Conservation (phyloP, 2,888 invertebrate species). For the Periphyllus acericola region DNA sequence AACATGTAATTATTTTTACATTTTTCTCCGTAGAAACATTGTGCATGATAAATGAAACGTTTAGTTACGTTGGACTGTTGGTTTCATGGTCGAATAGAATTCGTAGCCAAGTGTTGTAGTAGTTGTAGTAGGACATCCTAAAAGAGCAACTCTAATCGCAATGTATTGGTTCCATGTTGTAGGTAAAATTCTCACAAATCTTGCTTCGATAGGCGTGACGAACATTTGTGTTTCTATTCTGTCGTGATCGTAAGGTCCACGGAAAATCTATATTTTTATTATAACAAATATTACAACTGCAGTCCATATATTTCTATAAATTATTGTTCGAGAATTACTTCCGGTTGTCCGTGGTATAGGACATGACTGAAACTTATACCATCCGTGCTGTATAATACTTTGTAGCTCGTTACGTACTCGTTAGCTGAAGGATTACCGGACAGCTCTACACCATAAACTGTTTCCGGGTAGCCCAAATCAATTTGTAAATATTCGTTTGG, state of each 20-base stretch:
- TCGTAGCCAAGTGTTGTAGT: conserved; percentile 53
- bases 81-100: not conserved
- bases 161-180: conserved; percentile 79
- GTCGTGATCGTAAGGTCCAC: conserved; percentile 76
- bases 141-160: conserved; percentile 77
- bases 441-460: conserved; percentile 79
- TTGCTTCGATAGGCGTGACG: conserved; percentile 79
- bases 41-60: not conserved
- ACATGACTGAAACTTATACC: conserved; percentile 74
- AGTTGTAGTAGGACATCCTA: conserved; percentile 74
- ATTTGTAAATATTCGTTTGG: conserved; percentile 78
- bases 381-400: conserved; percentile 77
- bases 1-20: not conserved
- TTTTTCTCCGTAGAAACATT: not conserved
- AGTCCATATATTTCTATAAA: not conserved
- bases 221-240: conserved; percentile 75
- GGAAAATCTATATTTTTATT: conserved; percentile 72
- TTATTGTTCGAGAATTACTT: conserved; percentile 2
- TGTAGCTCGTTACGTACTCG: conserved; percentile 80
- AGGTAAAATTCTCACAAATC: conserved; percentile 77
- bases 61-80: conserved; percentile 24
- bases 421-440: conserved; percentile 72
- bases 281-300: not conserved
- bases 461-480: conserved; percentile 74
- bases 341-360: conserved; percentile 23